Percentiles rank a stretch among this genome's conserved stretches.
Evolutionary conservation across 2,113 vertebrate species (phyloP).

Genomic region (Dinomys branickii): DNA sequence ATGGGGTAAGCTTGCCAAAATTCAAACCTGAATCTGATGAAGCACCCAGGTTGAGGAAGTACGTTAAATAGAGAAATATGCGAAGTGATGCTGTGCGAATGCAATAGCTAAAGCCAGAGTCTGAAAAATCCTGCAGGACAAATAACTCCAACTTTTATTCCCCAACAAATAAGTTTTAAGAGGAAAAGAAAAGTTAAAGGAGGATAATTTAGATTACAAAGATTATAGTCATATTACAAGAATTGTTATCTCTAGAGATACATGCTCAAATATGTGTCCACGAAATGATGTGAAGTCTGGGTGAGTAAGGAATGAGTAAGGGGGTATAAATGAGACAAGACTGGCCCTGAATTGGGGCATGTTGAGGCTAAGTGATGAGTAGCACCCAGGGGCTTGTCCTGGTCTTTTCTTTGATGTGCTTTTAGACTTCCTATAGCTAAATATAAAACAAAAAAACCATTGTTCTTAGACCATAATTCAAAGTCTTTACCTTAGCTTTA

Average conservation of each 20-base stretch:
- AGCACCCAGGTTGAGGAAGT: slow-evolving; percentile 25
- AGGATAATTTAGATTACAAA: neutral
- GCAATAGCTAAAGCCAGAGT: neutral
- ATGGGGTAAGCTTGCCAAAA: neutral
- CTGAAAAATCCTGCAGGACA: neutral
- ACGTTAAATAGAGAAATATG: neutral
- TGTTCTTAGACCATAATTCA: neutral
- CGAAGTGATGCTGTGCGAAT: neutral
- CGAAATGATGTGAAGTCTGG: neutral
- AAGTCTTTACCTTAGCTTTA: neutral
- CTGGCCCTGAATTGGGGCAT: neutral
- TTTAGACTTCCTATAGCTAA: neutral
- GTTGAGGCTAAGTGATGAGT: neutral
- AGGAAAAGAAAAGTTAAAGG: neutral
- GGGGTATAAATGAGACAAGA: slow-evolving; percentile 1
- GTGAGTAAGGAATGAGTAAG: neutral
- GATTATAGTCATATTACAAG: neutral
- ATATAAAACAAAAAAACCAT: neutral
- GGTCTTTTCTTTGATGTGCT: neutral
- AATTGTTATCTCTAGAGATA: neutral
- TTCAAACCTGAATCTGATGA: slow-evolving; percentile 1
- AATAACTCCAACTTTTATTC: neutral
- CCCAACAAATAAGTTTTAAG: neutral
- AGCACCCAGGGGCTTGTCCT: neutral
- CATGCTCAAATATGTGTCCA: neutral